Evolutionary conservation across 2,113 vertebrate species (phyloP).

Genomic region (Egretta garzetta): DNA sequence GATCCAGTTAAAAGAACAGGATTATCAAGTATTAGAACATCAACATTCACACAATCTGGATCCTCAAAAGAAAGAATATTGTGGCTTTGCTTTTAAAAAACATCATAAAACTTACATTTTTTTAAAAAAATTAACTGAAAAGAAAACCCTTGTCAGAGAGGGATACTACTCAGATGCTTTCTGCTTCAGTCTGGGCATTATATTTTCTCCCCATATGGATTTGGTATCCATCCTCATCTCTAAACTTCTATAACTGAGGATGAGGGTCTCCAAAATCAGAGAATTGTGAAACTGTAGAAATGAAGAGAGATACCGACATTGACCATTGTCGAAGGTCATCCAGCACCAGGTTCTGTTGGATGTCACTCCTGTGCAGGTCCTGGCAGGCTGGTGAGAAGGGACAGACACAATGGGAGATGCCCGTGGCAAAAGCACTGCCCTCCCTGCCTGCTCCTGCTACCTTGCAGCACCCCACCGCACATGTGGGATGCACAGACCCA

Average conservation of each 20-base stretch:
- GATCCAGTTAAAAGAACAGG: not conserved
- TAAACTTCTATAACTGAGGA: not conserved
- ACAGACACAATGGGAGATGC: not conserved
- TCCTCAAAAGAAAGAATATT: not conserved
- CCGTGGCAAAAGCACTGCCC: rapidly evolving
- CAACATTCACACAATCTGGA: not conserved
- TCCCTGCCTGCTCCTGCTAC: not conserved
- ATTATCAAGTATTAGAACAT: not conserved
- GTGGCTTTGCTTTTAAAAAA: not conserved
- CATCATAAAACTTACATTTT: not conserved
- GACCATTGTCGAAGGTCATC: rapidly evolving
- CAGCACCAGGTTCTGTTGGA: not conserved
- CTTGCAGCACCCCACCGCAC: rapidly evolving
- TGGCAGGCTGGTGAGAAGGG: not conserved
- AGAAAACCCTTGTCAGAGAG: not conserved
- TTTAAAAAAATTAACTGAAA: not conserved
- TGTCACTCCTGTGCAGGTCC: rapidly evolving
- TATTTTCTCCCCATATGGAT: not conserved
- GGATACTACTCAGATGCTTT: not conserved
- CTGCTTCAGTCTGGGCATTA: not conserved
- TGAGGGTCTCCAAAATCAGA: not conserved
- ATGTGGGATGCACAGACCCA: not conserved
- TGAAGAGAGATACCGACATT: not conserved
- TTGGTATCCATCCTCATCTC: not conserved
- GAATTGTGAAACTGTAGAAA: not conserved